These are phyloP conservation scores for Lineus longissimus DNA, from an alignment of 1,140 invertebrate genomes.

Conservation along the genomic window DNA sequence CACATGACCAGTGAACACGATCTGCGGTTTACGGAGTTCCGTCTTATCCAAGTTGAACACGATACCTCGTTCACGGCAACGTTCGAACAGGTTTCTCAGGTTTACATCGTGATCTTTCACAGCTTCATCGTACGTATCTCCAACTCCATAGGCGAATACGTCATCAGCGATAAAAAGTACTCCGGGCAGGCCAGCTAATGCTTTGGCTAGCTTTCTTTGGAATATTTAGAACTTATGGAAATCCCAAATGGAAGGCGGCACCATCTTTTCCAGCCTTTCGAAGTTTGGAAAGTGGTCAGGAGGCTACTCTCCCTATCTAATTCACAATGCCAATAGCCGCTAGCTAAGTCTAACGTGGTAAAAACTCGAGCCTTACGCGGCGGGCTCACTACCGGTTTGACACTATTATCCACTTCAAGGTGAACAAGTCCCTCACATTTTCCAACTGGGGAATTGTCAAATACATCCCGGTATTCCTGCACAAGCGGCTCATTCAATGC, in stretches of 20 bases:
- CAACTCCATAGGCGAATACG: constrained; percentile 36
- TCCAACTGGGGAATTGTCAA: not conserved
- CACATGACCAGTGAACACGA: constrained; percentile 20
- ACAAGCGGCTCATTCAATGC: too few relatives aligned
- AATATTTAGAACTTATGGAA: constrained; percentile 32
- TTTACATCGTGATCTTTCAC: constrained; percentile 18
- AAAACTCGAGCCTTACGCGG: not conserved
- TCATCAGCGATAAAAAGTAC: constrained; percentile 46
- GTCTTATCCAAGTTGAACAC: constrained; percentile 21
- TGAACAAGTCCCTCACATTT: not conserved
- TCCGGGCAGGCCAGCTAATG: constrained; percentile 37
- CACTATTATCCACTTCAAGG: not conserved
- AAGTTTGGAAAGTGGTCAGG: constrained; percentile 34
- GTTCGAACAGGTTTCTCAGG: constrained; percentile 5
- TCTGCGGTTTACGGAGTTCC: constrained; percentile 10
- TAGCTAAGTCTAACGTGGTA: constrained; percentile 26
- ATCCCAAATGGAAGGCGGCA: constrained; percentile 23
- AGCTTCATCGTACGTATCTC: constrained; percentile 29
- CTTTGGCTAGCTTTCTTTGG: constrained; percentile 31
- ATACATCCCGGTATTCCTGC: too few relatives aligned
- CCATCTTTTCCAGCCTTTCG: constrained; percentile 22
- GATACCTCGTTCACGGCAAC: constrained; percentile 5
- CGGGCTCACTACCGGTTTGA: not conserved
- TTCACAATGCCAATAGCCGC: constrained; percentile 40
- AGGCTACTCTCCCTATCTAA: constrained; percentile 28